Evolutionary conservation across 2,113 vertebrate genomes (phyloP).

Genomic region (Hystrix brachyura): DNA sequence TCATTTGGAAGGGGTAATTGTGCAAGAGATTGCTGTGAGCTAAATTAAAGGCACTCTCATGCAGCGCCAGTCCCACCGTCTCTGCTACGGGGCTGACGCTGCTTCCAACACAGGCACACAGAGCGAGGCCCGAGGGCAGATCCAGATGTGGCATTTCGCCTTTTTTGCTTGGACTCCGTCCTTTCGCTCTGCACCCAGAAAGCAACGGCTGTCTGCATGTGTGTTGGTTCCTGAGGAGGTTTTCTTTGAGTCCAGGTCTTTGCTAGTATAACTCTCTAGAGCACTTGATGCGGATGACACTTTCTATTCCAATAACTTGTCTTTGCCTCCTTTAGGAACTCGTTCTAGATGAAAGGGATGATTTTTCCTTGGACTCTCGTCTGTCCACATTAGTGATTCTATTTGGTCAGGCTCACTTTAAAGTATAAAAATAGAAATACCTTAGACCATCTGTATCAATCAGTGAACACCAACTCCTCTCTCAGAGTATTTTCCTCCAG

Average conservation of each 20-base stretch:
- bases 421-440: not conserved
- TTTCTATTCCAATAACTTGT: not conserved
- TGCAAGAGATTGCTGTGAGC: conserved; percentile 71
- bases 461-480: not conserved
- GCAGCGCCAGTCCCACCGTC: conserved; percentile 58
- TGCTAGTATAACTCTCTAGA: not conserved
- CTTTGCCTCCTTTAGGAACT: not conserved
- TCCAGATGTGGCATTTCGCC: not conserved
- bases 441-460: not conserved
- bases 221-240: not conserved
- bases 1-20: conserved; percentile 84
- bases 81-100: not conserved
- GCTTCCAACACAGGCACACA: not conserved
- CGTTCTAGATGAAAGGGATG: not conserved
- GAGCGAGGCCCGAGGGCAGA: not conserved
- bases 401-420: conserved; percentile 4
- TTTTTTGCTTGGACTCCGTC: not conserved
- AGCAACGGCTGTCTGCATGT: not conserved
- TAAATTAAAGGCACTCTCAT: conserved; percentile 78
- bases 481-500: not conserved
- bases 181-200: not conserved
- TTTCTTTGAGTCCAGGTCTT: not conserved
- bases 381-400: not conserved
- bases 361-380: not conserved
- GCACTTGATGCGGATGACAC: not conserved